Evolutionary conservation across 2,888 invertebrate genomes (phyloP).

Genomic region (Venustoraphidia nigricollis): DNA sequence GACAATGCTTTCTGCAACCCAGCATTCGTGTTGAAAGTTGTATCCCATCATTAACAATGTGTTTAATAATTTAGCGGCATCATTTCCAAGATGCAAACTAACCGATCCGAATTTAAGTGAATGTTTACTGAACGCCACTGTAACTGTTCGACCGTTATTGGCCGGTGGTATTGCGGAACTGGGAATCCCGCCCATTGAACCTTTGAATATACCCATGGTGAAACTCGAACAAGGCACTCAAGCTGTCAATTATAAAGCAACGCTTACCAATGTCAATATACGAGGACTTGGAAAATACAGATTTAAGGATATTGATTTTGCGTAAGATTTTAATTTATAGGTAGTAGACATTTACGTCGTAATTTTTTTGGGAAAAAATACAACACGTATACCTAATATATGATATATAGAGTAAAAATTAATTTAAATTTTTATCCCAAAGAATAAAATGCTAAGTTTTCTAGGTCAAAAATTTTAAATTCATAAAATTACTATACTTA

Average conservation of each 20-base stretch:
- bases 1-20: too few relatives aligned
- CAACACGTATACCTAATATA: too few relatives aligned
- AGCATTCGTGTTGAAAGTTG: too few relatives aligned
- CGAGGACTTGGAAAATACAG: slow-evolving; percentile 34
- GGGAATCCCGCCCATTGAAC: slow-evolving; percentile 41
- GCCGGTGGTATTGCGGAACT: slow-evolving; percentile 40
- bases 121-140: slow-evolving; percentile 20
- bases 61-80: slow-evolving; percentile 1
- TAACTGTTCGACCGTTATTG: slow-evolving; percentile 33
- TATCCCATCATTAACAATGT: not conserved
- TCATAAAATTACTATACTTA: too few relatives aligned
- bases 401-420: too few relatives aligned
- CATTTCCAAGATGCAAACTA: slow-evolving; percentile 2
- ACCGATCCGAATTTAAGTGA: not conserved
- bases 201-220: slow-evolving; percentile 39
- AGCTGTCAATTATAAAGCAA: slow-evolving; percentile 36
- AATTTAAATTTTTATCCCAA: too few relatives aligned
- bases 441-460: too few relatives aligned
- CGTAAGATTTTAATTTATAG: slow-evolving; percentile 8
- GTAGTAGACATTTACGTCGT: too few relatives aligned
- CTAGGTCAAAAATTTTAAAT: too few relatives aligned
- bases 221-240: slow-evolving; percentile 37
- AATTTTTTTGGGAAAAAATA: too few relatives aligned
- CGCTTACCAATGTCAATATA: slow-evolving; percentile 31
- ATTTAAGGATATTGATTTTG: slow-evolving; percentile 35